Conservation (phyloP, 2,888 invertebrate species). For the Chrysotoxum bicinctum region DNA sequence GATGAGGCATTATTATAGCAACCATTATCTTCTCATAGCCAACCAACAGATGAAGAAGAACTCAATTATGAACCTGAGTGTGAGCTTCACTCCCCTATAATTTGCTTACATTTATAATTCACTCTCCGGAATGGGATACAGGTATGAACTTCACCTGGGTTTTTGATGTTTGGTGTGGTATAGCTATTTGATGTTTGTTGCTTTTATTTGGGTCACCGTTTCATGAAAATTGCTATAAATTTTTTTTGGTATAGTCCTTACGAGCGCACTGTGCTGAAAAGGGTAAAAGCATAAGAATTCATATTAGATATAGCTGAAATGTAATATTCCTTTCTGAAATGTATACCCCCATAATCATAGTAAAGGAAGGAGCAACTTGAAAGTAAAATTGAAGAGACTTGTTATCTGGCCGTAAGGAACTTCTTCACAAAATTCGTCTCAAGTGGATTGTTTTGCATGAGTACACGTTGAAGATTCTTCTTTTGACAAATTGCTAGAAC, state of each 20-base stretch:
- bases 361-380: neutral
- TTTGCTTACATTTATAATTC: constrained; percentile 10
- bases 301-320: neutral
- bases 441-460: neutral
- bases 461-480: too few relatives aligned
- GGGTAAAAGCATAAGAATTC: neutral
- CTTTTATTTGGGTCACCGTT: neutral
- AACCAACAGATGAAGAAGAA: neutral
- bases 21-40: neutral
- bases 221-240: neutral
- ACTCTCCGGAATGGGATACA: neutral
- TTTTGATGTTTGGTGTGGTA: neutral
- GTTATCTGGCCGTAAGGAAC: neutral
- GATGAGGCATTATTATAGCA: neutral
- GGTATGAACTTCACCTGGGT: neutral
- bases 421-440: neutral
- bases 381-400: neutral
- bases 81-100: neutral
- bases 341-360: neutral
- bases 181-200: neutral
- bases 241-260: neutral
- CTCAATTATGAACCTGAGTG: neutral
- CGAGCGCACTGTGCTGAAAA: neutral
- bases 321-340: neutral
- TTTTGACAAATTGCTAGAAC: too few relatives aligned